A percentile compares a stretch with the other conserved stretches of the same genome.
Conservation (phyloP, 2,797 vertebrate genomes). For the Fistularia tabacaria region DNA sequence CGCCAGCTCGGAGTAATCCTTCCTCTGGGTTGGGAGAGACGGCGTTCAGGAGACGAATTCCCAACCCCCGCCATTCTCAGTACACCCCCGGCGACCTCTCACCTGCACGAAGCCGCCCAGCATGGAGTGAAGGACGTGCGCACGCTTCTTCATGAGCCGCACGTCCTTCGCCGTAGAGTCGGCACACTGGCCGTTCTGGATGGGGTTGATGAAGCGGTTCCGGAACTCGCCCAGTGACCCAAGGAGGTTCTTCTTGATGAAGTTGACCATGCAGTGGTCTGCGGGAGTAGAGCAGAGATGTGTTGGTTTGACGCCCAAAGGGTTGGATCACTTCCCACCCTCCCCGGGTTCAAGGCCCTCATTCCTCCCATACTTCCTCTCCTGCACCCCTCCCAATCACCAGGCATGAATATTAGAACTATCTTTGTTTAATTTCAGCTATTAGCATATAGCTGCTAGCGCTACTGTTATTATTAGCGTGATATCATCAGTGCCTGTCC, state of each 20-base stretch:
- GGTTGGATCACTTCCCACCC: no score
- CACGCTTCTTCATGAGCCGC: constrained; percentile 94
- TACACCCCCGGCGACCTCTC: not conserved
- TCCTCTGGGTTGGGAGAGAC: constrained; percentile 74
- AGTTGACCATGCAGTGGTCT: constrained; percentile 99
- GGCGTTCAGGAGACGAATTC: not conserved
- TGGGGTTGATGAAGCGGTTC: constrained; percentile 97
- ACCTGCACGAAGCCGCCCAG: constrained; percentile 94
- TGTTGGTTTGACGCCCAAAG: no score
- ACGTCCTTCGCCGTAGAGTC: constrained; percentile 93
- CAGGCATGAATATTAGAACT: no score
- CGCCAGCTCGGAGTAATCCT: constrained; percentile 89
- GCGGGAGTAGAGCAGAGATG: constrained; percentile 3
- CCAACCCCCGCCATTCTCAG: not conserved
- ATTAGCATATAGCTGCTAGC: no score
- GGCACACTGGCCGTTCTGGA: constrained; percentile 95
- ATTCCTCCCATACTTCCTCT: no score
- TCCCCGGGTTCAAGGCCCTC: no score
- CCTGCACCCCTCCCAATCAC: no score
- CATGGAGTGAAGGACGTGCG: constrained; percentile 92
- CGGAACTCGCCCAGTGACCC: constrained; percentile 90
- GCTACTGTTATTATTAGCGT: no score
- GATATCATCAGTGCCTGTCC: no score
- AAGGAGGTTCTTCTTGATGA: constrained; percentile 95
- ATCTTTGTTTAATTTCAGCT: no score